Base-by-base conservation (phyloP, 37 sponge, comb jelly and placozoan species). In the Halichondria panicea region DNA sequence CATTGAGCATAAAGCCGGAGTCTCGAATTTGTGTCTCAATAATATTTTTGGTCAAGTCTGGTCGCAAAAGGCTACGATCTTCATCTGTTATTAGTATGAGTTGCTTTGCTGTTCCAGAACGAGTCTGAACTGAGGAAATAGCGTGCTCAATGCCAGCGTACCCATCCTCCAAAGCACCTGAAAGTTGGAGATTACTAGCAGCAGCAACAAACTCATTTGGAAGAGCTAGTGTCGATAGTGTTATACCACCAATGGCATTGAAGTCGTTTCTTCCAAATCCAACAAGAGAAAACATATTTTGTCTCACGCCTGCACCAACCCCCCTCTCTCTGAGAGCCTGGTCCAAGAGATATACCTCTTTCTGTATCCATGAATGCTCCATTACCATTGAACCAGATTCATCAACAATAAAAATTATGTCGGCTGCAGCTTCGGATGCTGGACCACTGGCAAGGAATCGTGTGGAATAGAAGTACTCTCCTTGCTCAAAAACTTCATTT, bases 351-450 rank as follows among this genome's bases (percentile, higher is more conserved):
- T 21, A 1, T 3, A 63, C 76, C 34, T 76, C 67, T 19, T 66
- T 32, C 53, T 70, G 42, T 11, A 94, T 72, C 88, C 88, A 94
- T 22, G 31, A 37, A 43, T 87, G 91, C 50, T 87, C 88, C 33
- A 19, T 58, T 5, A 43, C 63, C 88, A 90, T 94, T 31, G 95
- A 91, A 27, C 88, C 88, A 36, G 91, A 87, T 66, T 94, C 95
- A 83, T 94, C 95, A 21, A 94, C 91, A 1, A 94, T 82, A 71
- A 94, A 75, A 0, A 91, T 30, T 18, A 94, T 30, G 61, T 94
- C 95, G 38, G 88, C 90, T 1, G 93, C 85, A 27, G 83, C 75
- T 6, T 35, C 4, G 0, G 52, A 43, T 67, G 81, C 90, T 36
- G 38, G 39, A 6, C 81, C 76, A 60, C 30, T 50, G 11, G 48